Base-by-base conservation (phyloP, 2,888 invertebrate genomes). In the Cheilosia urbana region DNA sequence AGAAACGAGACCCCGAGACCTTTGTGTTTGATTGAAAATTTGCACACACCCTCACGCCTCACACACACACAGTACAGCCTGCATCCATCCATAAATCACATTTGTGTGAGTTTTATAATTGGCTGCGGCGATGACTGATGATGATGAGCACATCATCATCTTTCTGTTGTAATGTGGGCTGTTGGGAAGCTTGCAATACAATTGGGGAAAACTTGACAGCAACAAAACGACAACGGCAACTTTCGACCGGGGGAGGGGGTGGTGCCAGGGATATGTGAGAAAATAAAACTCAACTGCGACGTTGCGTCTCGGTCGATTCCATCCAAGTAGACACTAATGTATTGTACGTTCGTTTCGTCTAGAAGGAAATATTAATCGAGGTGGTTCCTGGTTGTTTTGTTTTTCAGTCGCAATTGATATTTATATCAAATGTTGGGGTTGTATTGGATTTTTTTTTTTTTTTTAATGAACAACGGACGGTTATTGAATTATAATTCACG, bases 31-130 rank as follows among this genome's bases (percentile, higher is more conserved):
- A 75, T 68, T 80, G 58, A 66, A 60, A 47, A 66, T 47, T 47
- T n/a, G 40, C 62, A 9, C 53, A 55, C 24, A 73, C 72, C 9
- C 30, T 9, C 9, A 30, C 30, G 3, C 2, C 30, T 49, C 7
- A 11, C 15, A 2, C 30, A 47, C n/a, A n/a, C n/a, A n/a, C n/a
- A n/a, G n/a, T n/a, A n/a, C 45, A 45, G 47, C 2, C 47, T 30
- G 42, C 42, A 11, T 17, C 7, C 53, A 53, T 62, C 53, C 69
- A 71, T 78, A 63, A 55, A 62, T 69, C 62, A 78, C 58, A 72
- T 72, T 62, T 79, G 72, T 79, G 51, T 79, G 72, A 58, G 72
- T 65, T 65, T 72, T 79, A 37, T 37, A 79, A 79, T 79, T 79
- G 78, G 57, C 72, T 79, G 21, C 9, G 40, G 42, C 34, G 62